Evolutionary conservation across 2,888 invertebrate genomes (phyloP), one percentile per base, ranked within the genome.

Genomic region (Isotomurus palustris): DNA sequence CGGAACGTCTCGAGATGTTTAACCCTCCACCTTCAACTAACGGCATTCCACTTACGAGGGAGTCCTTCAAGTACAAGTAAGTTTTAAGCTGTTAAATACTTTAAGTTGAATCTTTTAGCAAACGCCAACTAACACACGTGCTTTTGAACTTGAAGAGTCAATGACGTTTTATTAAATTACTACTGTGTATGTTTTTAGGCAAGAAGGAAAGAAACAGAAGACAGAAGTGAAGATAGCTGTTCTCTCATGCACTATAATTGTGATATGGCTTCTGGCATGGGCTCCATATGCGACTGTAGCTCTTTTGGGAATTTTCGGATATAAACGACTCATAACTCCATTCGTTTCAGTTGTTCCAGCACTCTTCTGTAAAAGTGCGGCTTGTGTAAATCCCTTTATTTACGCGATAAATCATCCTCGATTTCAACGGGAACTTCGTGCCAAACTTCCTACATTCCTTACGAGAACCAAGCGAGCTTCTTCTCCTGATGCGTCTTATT

Each of bases 331-430:
- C 14, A 79, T 90, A 36, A 83, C 85, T 0, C 89, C 89, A 0
- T 72, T 84, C 29, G 76, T 79, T 3, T 87, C 87, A 0, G 86
- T 87, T 85, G 78, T 87, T 35, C 88, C 88, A 0, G 87, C 87
- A 1, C 75, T 87, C 61, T 86, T 88, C 74, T 88, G 88, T 73
- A 91, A 91, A 75, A 82, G 84, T 0, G 86, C 88, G 0, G 86
- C 88, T 36, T 87, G 88, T 72, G 80, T 88, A 59, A 87, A 91
- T 76, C 89, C 90, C 0, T 87, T 87, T 72, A 79, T 88, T 60
- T 88, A 88, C 73, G 85, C 87, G 4, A 82, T 87, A 38, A 87
- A 85, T 2, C 89, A 90, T 78, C 88, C 89, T 0, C 82, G 81
- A 71, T 87, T 87, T 75, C 82, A 84, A 51, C 78, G 79, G 62